Conservation (phyloP, 2,888 invertebrate species). For the Acutogordius australiensis region DNA sequence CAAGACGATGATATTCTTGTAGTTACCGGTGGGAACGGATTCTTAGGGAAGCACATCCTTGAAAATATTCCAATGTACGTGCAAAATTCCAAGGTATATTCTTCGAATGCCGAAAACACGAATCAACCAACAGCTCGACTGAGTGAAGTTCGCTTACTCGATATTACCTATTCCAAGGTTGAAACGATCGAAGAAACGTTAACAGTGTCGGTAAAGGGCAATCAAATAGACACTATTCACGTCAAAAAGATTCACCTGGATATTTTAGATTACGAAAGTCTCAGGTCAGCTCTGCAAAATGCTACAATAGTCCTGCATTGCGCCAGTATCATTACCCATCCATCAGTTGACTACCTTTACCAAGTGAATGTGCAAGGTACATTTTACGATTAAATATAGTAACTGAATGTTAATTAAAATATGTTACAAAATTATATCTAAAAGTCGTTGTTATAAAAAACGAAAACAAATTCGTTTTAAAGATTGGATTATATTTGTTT, state of each 20-base stretch:
- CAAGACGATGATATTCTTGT: background rate
- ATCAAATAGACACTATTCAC: background rate
- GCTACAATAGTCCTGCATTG: background rate
- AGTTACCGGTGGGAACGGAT: background rate
- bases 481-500: no score
- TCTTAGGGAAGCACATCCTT: background rate
- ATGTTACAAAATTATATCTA: no score
- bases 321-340: background rate
- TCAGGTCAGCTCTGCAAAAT: background rate
- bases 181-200: background rate
- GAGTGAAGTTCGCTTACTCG: background rate
- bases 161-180: background rate
- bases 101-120: background rate
- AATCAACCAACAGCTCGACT: background rate
- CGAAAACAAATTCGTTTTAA: no score
- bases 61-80: background rate
- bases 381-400: no score
- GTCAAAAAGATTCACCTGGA: background rate
- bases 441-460: no score
- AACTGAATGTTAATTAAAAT: no score
- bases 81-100: background rate
- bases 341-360: background rate
- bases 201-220: background rate
- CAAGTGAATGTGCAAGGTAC: background rate
- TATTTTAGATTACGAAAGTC: background rate